phyloP scores from a whole-genome alignment of 1,140 invertebrate genomes.

The Aricia agestis region DNA sequence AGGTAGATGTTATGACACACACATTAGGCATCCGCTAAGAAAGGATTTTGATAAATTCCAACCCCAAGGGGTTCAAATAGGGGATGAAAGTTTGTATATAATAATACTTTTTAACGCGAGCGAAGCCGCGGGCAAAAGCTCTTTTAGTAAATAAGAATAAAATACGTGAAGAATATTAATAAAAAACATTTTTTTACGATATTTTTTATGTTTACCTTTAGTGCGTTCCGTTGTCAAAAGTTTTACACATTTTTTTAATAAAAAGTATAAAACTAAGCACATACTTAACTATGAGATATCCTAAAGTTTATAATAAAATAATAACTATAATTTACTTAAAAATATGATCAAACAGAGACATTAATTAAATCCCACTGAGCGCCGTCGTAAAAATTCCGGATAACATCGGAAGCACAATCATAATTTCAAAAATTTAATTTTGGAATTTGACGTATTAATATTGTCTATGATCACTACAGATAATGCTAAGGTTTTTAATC shows the following conservation, averaged over 20 bases:
- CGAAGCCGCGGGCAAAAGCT: neutral
- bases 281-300: no score
- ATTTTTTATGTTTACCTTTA: no score
- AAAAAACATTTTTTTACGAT: no score
- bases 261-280: neutral
- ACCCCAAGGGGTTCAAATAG: no score
- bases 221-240: no score
- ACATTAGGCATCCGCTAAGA: no score
- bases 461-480: neutral
- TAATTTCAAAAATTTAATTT: conserved; percentile 13
- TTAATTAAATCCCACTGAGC: conserved; percentile 4
- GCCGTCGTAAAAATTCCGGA: neutral
- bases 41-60: no score
- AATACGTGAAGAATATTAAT: no score
- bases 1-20: no score
- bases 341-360: neutral
- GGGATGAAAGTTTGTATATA: no score
- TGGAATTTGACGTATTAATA: conserved; percentile 6
- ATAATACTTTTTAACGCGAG: no score
- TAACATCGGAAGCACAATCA: conserved; percentile 3
- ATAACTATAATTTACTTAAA: conserved; percentile 10
- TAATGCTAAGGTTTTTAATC: neutral
- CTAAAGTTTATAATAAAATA: neutral
- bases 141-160: neutral
- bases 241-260: no score